These are phyloP conservation scores for Drepana falcataria DNA, from an alignment of 2,888 invertebrate species.

Conservation along the genomic window DNA sequence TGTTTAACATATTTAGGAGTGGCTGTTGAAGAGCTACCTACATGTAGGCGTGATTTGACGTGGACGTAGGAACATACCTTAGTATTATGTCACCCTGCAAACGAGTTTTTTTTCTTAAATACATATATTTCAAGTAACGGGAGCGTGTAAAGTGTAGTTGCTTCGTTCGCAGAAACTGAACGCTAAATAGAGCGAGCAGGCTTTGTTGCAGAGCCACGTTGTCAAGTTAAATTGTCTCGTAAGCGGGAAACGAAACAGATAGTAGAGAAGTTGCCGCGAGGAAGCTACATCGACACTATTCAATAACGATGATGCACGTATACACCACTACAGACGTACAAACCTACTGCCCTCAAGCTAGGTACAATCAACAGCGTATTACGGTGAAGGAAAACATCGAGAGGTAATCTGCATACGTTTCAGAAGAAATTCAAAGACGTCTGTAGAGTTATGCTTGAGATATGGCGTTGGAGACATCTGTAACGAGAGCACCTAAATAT, in stretches of 20 bases:
- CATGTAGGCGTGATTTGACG: too few relatives aligned
- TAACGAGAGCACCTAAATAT: too few relatives aligned
- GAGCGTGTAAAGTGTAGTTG: conserved; percentile 38
- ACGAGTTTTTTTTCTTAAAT: conserved; percentile 1
- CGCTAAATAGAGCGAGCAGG: conserved; percentile 66
- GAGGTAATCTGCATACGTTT: too few relatives aligned
- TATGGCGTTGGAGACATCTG: too few relatives aligned
- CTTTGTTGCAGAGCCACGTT: conserved; percentile 66
- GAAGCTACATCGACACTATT: conserved; percentile 66
- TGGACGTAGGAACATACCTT: too few relatives aligned
- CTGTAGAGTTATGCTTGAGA: too few relatives aligned
- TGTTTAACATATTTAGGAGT: too few relatives aligned
- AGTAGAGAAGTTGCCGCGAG: conserved; percentile 66
- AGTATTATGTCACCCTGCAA: background rate
- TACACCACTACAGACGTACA: conserved; percentile 8
- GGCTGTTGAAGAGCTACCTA: too few relatives aligned
- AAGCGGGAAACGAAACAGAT: conserved; percentile 74
- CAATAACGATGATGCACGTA: conserved; percentile 31
- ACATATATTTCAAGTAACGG: conserved; percentile 16
- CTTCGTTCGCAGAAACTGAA: conserved; percentile 43
- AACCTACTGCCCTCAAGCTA: background rate
- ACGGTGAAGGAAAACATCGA: conserved; percentile 1
- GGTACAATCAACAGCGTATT: conserved; percentile 6
- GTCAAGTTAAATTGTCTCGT: conserved; percentile 76
- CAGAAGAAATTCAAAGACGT: too few relatives aligned